These are phyloP conservation scores for Ctenoplectra terminalis DNA, from an alignment of 1,140 invertebrate genomes.

Conservation along the genomic window DNA sequence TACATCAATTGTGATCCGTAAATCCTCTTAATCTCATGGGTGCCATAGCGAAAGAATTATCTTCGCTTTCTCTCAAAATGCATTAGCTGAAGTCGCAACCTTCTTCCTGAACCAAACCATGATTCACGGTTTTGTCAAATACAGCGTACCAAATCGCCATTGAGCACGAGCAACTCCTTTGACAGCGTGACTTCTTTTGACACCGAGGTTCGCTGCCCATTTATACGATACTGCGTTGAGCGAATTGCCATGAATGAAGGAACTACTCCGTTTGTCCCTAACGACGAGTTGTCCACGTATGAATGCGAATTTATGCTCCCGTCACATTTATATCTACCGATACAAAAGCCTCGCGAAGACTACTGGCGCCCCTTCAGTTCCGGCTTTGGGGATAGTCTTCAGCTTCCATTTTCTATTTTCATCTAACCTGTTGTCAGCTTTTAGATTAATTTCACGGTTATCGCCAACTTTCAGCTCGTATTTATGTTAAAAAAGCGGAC, in stretches of 20 bases:
- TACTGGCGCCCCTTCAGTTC: constrained; percentile 28
- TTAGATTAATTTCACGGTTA: background rate
- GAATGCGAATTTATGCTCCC: constrained; percentile 51
- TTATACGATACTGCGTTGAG: constrained; percentile 10
- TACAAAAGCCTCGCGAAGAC: constrained; percentile 37
- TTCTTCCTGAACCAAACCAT: background rate
- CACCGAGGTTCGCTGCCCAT: background rate
- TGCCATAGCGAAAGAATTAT: too few relatives aligned
- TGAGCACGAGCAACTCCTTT: background rate
- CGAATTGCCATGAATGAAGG: constrained; percentile 52
- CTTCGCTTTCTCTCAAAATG: too few relatives aligned
- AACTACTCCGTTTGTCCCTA: constrained; percentile 44
- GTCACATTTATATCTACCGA: constrained; percentile 25
- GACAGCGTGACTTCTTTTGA: background rate
- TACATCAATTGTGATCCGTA: too few relatives aligned
- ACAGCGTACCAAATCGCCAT: background rate
- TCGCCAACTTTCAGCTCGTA: background rate
- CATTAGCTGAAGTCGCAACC: too few relatives aligned
- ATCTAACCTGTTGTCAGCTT: constrained; percentile 18
- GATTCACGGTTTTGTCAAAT: background rate
- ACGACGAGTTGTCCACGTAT: constrained; percentile 28
- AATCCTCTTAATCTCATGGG: too few relatives aligned
- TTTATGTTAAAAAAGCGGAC: background rate
- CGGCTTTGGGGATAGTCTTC: constrained; percentile 45
- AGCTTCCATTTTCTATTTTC: constrained; percentile 23